Evolutionary conservation across 2,888 invertebrate genomes (phyloP).

Genomic region (Acrobasis suavella): DNA sequence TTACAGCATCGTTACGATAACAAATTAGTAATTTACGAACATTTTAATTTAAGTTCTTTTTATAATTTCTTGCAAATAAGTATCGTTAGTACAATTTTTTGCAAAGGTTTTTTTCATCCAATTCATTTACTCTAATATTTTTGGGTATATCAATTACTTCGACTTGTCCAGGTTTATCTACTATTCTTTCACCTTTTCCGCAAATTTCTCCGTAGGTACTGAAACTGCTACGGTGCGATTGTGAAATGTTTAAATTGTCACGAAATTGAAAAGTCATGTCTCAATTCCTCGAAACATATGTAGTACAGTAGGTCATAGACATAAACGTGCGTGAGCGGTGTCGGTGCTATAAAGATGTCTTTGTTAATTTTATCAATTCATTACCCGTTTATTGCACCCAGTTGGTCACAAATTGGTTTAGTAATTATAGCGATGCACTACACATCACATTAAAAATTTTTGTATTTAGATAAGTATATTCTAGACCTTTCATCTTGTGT

Average conservation of each 20-base stretch:
- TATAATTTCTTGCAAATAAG: too few species aligned
- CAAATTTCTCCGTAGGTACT: background rate
- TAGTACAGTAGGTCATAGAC: slow-evolving; percentile 17
- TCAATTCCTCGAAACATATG: slow-evolving; percentile 1
- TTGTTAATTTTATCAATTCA: slow-evolving; percentile 22
- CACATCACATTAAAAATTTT: too few species aligned
- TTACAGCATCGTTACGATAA: too few species aligned
- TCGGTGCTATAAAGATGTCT: slow-evolving; percentile 6
- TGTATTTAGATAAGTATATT: background rate
- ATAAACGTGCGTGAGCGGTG: background rate
- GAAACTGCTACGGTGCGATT: background rate
- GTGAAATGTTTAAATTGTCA: slow-evolving; percentile 8
- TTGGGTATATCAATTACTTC: background rate
- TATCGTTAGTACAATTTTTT: too few species aligned
- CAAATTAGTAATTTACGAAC: too few species aligned
- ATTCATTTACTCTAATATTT: background rate
- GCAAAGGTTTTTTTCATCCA: too few species aligned
- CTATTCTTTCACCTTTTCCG: background rate
- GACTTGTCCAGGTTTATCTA: background rate
- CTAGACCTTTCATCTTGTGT: too few species aligned
- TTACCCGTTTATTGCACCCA: slow-evolving; percentile 18
- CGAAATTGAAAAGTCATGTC: slow-evolving; percentile 10
- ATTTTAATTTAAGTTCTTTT: too few species aligned
- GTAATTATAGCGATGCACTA: slow-evolving; percentile 21
- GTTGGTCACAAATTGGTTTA: slow-evolving; percentile 21